Base-by-base conservation (phyloP, 1,140 invertebrate species). In the Apolygus lucorum region DNA sequence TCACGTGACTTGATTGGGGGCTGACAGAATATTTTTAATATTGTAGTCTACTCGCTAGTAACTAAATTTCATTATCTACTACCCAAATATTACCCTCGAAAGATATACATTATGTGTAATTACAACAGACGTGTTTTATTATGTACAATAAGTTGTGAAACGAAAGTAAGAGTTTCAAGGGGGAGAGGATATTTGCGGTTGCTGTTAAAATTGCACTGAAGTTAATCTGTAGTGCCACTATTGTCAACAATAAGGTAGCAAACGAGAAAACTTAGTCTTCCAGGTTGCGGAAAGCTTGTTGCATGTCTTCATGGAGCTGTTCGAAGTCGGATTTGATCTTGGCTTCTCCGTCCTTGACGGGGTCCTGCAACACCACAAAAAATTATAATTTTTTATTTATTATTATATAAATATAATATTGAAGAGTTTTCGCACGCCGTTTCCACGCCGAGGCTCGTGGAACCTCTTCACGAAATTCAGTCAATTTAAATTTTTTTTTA, bases 261-360 rank as follows among this genome's bases (percentile, higher is more conserved):
- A 21, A 29, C n/a, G 27, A 63, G 22, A 63, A 63, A 63, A 63
- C 17, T 24, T 96, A 98, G 82, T 99, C 97, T 85, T 99, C 97
- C 78, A 99, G 84, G 84, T 98, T 98, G 79, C 97, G 90, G 86
- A 99, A 99, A 75, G 93, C 92, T 77, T 93, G 91, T 76, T 95
- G 91, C 83, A 98, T 95, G 77, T 95, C 91, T 82, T 98, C 95
- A 71, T 95, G 84, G 25, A 98, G 80, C 77, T 96, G 93, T 77
- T 98, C 96, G 78, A 95, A 99, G 76, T 99, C 95, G 62, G 92
- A 87, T 80, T 93, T 94, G 79, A 99, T 98, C 82, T 99, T 98
- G 1, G 88, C 86, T 79, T 99, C 96, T 42, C 96, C 96, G 73
- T 99, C 96, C 83, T 96, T 96, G 8, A 96, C 90, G 42, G 97